Conservation (phyloP, 2,888 invertebrate species). For the Polyommatus icarus region DNA sequence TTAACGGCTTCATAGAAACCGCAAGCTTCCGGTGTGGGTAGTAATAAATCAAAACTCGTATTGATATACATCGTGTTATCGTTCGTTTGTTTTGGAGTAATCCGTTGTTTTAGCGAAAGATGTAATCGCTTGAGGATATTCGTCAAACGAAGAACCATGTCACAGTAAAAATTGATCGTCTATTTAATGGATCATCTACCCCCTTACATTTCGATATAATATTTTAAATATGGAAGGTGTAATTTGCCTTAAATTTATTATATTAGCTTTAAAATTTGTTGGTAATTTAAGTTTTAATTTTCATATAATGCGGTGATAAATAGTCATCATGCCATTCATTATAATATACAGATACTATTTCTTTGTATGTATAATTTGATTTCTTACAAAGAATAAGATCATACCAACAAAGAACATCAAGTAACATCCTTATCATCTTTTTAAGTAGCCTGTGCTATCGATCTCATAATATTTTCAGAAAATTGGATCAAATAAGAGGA, state of each 20-base stretch:
- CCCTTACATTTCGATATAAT: background rate
- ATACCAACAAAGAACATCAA: background rate
- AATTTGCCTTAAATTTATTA: background rate
- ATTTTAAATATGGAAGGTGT: background rate
- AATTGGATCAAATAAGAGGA: slow-evolving; percentile 3
- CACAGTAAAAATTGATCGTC: slow-evolving; percentile 20
- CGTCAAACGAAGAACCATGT: background rate
- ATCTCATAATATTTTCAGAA: background rate
- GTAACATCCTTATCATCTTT: background rate
- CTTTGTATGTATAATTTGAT: too few species aligned
- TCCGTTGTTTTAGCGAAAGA: slow-evolving; percentile 23
- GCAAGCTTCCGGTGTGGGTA: slow-evolving; percentile 16
- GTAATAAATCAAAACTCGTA: slow-evolving; percentile 27
- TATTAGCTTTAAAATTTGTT: background rate
- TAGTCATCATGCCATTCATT: too few species aligned
- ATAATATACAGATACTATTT: too few species aligned
- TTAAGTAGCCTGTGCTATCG: background rate
- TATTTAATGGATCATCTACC: background rate
- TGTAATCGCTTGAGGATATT: slow-evolving; percentile 19
- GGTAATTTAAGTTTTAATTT: too few species aligned
- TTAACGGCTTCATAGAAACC: slow-evolving; percentile 31
- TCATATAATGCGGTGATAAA: too few species aligned
- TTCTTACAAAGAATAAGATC: too few species aligned
- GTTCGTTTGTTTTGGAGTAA: slow-evolving; percentile 29
- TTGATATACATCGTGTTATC: slow-evolving; percentile 28